Conservation (phyloP, 2,888 invertebrate species). For the Drosophila rellima region DNA sequence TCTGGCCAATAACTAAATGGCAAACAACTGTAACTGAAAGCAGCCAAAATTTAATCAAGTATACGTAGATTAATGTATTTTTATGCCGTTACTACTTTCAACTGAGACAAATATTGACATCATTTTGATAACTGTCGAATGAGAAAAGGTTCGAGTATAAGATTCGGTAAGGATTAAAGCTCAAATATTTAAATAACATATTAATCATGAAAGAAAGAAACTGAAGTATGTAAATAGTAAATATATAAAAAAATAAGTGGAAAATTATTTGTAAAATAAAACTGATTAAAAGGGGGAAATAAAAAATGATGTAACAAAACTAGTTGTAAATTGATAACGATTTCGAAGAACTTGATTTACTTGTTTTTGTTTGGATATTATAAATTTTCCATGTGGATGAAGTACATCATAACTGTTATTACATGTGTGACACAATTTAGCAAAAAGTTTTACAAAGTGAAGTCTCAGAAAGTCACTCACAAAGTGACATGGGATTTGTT, state of each 20-base stretch:
- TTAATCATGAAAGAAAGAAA: too few relatives aligned
- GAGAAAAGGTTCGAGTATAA: too few relatives aligned
- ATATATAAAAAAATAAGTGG: too few relatives aligned
- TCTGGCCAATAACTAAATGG: constrained; percentile 40
- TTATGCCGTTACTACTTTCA: not conserved
- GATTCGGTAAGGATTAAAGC: too few relatives aligned
- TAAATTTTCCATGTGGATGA: not conserved
- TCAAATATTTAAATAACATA: too few relatives aligned
- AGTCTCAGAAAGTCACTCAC: not conserved
- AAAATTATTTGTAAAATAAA: too few relatives aligned
- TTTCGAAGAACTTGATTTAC: too few relatives aligned
- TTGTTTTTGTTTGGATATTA: too few relatives aligned
- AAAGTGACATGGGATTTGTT: constrained; percentile 22
- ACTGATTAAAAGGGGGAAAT: too few relatives aligned
- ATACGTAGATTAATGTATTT: constrained; percentile 13
- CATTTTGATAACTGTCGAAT: not conserved
- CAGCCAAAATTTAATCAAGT: constrained; percentile 29
- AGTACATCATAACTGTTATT: constrained; percentile 5
- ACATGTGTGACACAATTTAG: constrained; percentile 2
- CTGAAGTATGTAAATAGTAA: too few relatives aligned
- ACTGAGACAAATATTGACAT: constrained; percentile 11
- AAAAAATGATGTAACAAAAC: too few relatives aligned
- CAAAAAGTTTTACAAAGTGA: constrained; percentile 9
- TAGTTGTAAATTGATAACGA: too few relatives aligned
- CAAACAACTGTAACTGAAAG: constrained; percentile 11